phyloP scores from a whole-genome alignment of 1,140 invertebrate genomes.

The Nasonia giraulti region DNA sequence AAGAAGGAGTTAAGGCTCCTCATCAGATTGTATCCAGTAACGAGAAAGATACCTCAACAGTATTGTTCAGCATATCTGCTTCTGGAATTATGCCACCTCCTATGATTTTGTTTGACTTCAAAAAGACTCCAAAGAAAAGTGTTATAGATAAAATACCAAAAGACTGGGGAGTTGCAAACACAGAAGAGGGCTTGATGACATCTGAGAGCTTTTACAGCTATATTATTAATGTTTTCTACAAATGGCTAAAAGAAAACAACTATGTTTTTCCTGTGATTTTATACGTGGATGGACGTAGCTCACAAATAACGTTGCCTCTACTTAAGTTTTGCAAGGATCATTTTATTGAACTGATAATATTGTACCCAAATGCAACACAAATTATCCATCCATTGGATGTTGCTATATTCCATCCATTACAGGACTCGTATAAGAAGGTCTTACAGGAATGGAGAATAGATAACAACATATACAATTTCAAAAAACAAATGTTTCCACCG shows the following conservation, averaged over 20 bases:
- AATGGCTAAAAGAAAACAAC: conserved; percentile 58
- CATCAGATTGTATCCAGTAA: conserved; percentile 58
- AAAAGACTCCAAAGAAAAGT: conserved; percentile 50
- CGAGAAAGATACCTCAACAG: conserved; percentile 64
- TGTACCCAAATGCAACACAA: conserved; percentile 52
- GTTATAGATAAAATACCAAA: conserved; percentile 48
- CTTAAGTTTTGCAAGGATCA: conserved; percentile 60
- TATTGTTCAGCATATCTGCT: conserved; percentile 56
- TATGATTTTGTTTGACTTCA: conserved; percentile 58
- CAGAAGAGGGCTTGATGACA: conserved; percentile 62
- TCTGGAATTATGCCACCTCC: conserved; percentile 54
- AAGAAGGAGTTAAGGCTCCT: conserved; percentile 59
- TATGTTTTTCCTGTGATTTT: conserved; percentile 60
- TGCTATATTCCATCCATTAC: conserved; percentile 62
- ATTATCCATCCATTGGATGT: too few species aligned
- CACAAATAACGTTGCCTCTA: conserved; percentile 62
- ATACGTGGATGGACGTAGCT: conserved; percentile 68
- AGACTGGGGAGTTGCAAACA: conserved; percentile 13
- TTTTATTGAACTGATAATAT: conserved; percentile 57
- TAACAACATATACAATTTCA: background rate
- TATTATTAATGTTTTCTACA: conserved; percentile 59
- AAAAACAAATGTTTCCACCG: background rate
- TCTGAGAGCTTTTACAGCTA: conserved; percentile 60
- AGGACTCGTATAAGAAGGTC: conserved; percentile 42
- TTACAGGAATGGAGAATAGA: background rate